Evolutionary conservation across 2,113 vertebrate genomes (phyloP).

Genomic region (Cariama cristata): DNA sequence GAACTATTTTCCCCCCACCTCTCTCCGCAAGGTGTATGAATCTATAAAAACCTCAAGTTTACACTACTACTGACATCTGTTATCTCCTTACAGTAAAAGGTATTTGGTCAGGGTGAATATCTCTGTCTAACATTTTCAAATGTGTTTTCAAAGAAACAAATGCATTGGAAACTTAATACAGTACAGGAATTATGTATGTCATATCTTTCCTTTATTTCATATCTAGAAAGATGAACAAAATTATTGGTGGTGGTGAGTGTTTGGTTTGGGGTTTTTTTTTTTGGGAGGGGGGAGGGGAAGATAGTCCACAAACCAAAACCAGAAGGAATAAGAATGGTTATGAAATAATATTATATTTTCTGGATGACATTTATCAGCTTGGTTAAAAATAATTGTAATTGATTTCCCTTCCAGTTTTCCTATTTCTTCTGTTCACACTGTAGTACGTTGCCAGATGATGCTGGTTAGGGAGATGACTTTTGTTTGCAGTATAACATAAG

Average conservation of each 20-base stretch:
- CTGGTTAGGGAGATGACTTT: background rate
- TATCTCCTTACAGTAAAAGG: background rate
- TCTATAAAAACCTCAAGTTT: background rate
- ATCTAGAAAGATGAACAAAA: background rate
- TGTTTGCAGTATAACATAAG: background rate
- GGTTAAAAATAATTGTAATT: background rate
- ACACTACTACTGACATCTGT: background rate
- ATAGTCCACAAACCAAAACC: background rate
- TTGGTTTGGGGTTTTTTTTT: fast-evolving
- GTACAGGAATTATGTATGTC: background rate
- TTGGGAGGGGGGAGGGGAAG: fast-evolving
- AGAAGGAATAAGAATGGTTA: background rate
- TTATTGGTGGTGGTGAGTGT: background rate
- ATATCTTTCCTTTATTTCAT: background rate
- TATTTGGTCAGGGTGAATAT: background rate
- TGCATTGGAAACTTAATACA: background rate
- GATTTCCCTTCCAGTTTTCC: background rate
- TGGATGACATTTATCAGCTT: background rate
- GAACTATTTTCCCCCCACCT: background rate
- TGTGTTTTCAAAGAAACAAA: background rate
- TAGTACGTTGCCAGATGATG: background rate
- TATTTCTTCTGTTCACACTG: background rate
- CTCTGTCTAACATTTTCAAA: background rate
- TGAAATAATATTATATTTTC: background rate
- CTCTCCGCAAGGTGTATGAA: background rate